Base-by-base conservation (phyloP, 2,888 invertebrate genomes). In the Nephrocerus scutellatus region DNA sequence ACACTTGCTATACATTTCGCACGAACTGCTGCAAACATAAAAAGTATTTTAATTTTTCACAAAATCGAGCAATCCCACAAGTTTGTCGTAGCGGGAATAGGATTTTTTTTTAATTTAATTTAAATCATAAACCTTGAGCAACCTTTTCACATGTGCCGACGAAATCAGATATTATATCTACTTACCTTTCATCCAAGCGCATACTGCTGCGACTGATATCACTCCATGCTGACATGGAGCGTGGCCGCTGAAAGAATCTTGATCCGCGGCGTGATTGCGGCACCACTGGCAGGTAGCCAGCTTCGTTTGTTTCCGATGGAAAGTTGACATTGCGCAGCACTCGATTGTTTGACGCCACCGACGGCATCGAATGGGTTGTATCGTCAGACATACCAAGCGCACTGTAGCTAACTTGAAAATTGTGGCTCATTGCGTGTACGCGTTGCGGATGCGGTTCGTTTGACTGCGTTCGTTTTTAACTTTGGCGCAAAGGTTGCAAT, bases 221-320 rank as follows among this genome's bases (percentile, higher is more conserved):
- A 57, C 87, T 87, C 87, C 87, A 87, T 24, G 84, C 86, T 59
- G 86, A 87, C 84, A 87, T 84, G 49, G 86, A 86, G 23, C 80
- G 73, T 3, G 78, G 86, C 62, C 70, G 74, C 45, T 71, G 74
- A 47, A 66, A 66, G 39, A 69, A 57, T 46, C 65, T 63, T 23
- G 68, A 69, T 25, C 65, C 65, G 33, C 69, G 61, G 12, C 68
- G 56, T 12, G 61, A 53, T 35, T 55, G 46, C 18, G 62, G 55
- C 36, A 54, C 42, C 41, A 57, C 51, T 31, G 59, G 56, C 21
- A 60, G 53, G 46, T 62, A 62, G 19, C 57, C 56, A 32, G 60
- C 50, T 48, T 52, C 31, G 39, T 39, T 31, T 36, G 48, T 19
- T 22, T 22, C 23, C 23, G 23, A 9, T 36, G 59, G 61, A 45